A percentile compares a stretch with the other conserved stretches of the same genome.
These are phyloP conservation scores for Temnothorax rugatulus DNA, from an alignment of 2,888 invertebrate species.

Conservation along the genomic window DNA sequence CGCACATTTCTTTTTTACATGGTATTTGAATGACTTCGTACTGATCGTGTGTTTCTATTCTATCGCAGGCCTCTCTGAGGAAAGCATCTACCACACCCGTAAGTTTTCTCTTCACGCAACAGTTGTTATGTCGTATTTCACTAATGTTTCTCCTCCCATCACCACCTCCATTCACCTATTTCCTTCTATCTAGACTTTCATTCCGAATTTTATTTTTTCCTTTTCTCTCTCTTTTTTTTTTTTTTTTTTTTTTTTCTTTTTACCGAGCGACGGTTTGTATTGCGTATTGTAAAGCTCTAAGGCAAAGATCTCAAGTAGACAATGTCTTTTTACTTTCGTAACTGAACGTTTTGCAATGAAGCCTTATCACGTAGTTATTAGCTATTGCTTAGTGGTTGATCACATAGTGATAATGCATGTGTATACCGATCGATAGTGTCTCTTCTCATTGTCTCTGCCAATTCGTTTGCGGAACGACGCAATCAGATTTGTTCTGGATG, in stretches of 20 bases:
- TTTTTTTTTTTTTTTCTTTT: conserved; percentile 26
- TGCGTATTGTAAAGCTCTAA: conserved; percentile 67
- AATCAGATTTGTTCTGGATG: conserved; percentile 51
- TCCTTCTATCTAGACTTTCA: conserved; percentile 19
- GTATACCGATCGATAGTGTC: conserved; percentile 62
- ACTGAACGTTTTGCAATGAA: conserved; percentile 61
- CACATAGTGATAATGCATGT: conserved; percentile 72
- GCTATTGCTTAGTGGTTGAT: conserved; percentile 67
- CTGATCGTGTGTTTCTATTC: conserved; percentile 73
- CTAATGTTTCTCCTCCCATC: conserved; percentile 11
- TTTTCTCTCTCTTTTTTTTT: not conserved
- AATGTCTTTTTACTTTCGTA: conserved; percentile 72
- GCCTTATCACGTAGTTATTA: conserved; percentile 66
- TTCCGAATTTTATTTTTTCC: not conserved
- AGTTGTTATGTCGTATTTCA: conserved; percentile 45
- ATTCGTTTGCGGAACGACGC: conserved; percentile 31
- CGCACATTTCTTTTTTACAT: conserved; percentile 61
- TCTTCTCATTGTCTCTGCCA: conserved; percentile 54
- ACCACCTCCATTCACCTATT: not conserved
- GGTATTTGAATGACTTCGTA: conserved; percentile 63
- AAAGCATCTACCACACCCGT: conserved; percentile 89
- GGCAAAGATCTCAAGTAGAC: conserved; percentile 72
- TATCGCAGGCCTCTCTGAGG: conserved; percentile 89
- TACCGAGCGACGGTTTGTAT: conserved; percentile 45
- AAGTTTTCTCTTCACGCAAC: conserved; percentile 85